A percentile compares a stretch with the other conserved stretches of the same genome.
Conservation (phyloP, 1,140 invertebrate species). For the Drosophila rufa region DNA sequence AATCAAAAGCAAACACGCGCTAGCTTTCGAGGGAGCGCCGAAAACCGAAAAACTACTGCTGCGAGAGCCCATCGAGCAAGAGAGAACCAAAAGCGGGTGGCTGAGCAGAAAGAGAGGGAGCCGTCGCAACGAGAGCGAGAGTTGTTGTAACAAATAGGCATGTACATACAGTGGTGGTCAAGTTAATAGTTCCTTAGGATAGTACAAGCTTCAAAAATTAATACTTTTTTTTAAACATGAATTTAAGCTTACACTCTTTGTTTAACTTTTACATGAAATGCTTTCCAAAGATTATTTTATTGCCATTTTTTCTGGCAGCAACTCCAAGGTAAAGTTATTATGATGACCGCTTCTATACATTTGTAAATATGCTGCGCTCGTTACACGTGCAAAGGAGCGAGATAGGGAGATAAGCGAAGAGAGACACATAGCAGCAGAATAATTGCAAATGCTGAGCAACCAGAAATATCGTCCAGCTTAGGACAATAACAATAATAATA, state of each 20-base stretch:
- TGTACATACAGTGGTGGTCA: constrained; percentile 1
- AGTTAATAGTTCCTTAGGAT: not conserved
- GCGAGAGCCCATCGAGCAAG: constrained; percentile 27
- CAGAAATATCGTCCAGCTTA: constrained; percentile 14
- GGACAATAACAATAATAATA: constrained; percentile 3
- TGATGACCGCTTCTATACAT: not conserved
- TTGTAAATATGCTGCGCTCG: constrained; percentile 8
- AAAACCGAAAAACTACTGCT: constrained; percentile 59
- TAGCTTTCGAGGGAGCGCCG: constrained; percentile 41
- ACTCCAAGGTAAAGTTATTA: not conserved
- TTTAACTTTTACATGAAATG: not conserved
- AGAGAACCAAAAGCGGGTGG: constrained; percentile 20
- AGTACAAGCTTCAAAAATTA: not conserved
- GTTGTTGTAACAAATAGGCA: constrained; percentile 51
- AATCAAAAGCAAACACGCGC: constrained; percentile 77
- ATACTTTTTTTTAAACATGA: too few relatives aligned
- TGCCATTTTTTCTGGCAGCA: not conserved
- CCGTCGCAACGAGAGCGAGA: constrained; percentile 35
- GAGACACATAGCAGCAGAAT: not conserved
- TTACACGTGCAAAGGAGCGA: constrained; percentile 46
- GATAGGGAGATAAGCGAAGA: not conserved
- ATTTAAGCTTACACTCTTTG: not conserved
- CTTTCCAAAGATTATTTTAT: not conserved
- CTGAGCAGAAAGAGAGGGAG: constrained; percentile 13
- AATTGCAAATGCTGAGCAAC: not conserved